A percentile compares a stretch with the other conserved stretches of the same genome.
Conservation (phyloP, 2,113 vertebrate species). For the Mirounga angustirostris region DNA sequence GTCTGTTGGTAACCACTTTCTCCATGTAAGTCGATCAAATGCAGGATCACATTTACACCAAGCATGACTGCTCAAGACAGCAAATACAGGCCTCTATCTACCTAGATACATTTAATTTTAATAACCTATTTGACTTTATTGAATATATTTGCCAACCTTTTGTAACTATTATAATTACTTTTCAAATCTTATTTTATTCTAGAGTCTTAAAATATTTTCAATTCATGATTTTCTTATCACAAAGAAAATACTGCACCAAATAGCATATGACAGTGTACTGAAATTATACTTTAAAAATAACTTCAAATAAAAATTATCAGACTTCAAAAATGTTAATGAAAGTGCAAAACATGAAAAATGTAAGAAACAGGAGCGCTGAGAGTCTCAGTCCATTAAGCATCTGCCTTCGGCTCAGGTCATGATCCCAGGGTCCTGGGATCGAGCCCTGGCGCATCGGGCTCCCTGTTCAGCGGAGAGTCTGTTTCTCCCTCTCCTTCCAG, state of each 20-base stretch:
- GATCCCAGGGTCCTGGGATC: too few species aligned
- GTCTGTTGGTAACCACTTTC: neutral
- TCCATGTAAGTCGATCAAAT: neutral
- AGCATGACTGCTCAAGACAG: neutral
- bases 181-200: slow-evolving; percentile 36
- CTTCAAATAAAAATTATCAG: neutral
- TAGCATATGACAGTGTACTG: neutral
- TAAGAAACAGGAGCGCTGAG: neutral
- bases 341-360: neutral
- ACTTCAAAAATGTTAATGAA: neutral
- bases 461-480: neutral
- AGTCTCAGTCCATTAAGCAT: neutral
- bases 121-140: neutral
- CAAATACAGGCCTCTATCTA: neutral
- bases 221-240: neutral
- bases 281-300: slow-evolving; percentile 8
- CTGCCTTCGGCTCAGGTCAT: neutral
- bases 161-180: neutral
- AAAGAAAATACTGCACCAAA: neutral
- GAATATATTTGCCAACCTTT: neutral
- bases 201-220: slow-evolving; percentile 32
- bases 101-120: neutral
- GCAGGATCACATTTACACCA: neutral
- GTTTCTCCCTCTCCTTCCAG: neutral
- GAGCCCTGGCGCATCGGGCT: neutral